These are phyloP conservation scores for Platycheirus rosarum DNA, from an alignment of 2,888 invertebrate species.

Conservation along the genomic window DNA sequence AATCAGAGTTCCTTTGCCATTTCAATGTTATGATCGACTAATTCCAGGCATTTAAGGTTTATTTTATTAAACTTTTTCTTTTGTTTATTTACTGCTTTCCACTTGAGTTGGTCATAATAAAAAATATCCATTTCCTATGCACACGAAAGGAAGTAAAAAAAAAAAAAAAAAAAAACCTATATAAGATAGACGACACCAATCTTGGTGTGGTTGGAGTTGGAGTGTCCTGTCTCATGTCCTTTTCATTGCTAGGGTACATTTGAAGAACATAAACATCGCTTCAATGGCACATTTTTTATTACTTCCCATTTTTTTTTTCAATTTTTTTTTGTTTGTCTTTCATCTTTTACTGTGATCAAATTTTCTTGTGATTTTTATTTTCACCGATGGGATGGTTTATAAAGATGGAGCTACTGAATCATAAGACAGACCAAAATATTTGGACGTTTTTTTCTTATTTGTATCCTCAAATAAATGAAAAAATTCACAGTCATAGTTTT, in stretches of 20 bases:
- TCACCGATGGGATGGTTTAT: constrained; percentile 69
- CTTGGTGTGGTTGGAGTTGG: constrained; percentile 18
- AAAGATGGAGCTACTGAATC: constrained; percentile 64
- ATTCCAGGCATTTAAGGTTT: constrained; percentile 70
- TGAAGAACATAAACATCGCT: constrained; percentile 37
- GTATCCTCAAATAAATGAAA: constrained; percentile 7
- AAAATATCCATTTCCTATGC: constrained; percentile 66
- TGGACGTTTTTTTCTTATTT: constrained; percentile 25
- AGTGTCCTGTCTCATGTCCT: constrained; percentile 2
- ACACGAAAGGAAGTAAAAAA: constrained; percentile 18
- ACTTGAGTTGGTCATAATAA: constrained; percentile 62
- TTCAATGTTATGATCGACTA: constrained; percentile 71
- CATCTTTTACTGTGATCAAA: constrained; percentile 34
- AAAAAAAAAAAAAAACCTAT: not conserved
- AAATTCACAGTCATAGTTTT: constrained; percentile 32
- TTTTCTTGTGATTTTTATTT: constrained; percentile 64
- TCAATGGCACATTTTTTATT: constrained; percentile 59
- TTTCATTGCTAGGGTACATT: not conserved
- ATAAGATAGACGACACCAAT: constrained; percentile 31
- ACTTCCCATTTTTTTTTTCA: constrained; percentile 24
- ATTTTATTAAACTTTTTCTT: constrained; percentile 65
- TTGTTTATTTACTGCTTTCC: constrained; percentile 73
- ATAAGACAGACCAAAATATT: constrained; percentile 39
- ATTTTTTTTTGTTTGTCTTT: not conserved
- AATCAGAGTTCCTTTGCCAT: constrained; percentile 57